These are phyloP conservation scores for Paedocypris sp. DNA, from an alignment of 2,113 vertebrate species.

Conservation along the genomic window DNA sequence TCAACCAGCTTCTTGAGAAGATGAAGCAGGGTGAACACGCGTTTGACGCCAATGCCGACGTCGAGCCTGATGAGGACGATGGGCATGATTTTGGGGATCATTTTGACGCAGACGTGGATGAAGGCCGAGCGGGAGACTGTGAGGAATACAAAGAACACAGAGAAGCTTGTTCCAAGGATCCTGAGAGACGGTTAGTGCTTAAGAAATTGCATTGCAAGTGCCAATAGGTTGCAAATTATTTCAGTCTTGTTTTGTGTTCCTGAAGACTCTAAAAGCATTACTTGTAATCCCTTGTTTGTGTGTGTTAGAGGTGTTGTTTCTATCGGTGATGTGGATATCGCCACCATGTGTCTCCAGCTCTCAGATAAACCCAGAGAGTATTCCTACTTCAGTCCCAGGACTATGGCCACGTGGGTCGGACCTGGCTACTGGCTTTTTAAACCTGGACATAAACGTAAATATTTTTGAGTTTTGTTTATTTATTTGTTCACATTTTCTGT, in stretches of 20 bases:
- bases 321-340: slow-evolving; percentile 67
- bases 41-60: slow-evolving; percentile 70
- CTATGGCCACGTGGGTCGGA: slow-evolving; percentile 86
- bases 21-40: slow-evolving; percentile 74
- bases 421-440: slow-evolving; percentile 92
- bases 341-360: slow-evolving; percentile 75
- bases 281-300: no score
- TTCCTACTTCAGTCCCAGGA: slow-evolving; percentile 91
- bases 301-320: slow-evolving; percentile 44
- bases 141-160: slow-evolving; percentile 48
- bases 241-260: not conserved
- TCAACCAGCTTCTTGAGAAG: slow-evolving; percentile 77
- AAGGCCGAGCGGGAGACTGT: slow-evolving; percentile 39
- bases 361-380: slow-evolving; percentile 86
- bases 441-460: slow-evolving; percentile 71
- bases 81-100: slow-evolving; percentile 42
- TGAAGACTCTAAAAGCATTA: not conserved
- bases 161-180: slow-evolving; percentile 48
- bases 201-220: not conserved
- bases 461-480: no score
- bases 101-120: slow-evolving; percentile 62
- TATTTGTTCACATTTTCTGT: not conserved
- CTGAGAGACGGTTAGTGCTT: slow-evolving; percentile 48
- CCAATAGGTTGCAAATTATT: not conserved
- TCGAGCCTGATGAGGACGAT: slow-evolving; percentile 47